These are phyloP conservation scores for Cistogaster globosa DNA, from an alignment of 2,888 invertebrate species.

Conservation along the genomic window DNA sequence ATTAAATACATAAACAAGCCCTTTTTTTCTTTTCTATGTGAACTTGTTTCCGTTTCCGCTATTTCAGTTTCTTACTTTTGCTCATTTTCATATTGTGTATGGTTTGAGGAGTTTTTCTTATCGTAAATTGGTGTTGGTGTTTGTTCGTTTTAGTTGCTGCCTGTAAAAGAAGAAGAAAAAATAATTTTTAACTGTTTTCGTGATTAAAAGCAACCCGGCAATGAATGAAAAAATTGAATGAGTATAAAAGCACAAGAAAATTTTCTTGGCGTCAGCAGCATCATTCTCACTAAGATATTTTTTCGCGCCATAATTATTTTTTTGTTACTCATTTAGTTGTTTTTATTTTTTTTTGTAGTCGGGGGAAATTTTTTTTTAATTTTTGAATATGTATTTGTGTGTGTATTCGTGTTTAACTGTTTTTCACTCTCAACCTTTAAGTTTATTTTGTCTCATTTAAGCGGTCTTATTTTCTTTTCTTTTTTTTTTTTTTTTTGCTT, in stretches of 20 bases:
- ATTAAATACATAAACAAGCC: constrained; percentile 44
- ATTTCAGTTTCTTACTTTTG: constrained; percentile 26
- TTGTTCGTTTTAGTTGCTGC: constrained; percentile 5
- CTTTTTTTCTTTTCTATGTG: constrained; percentile 47
- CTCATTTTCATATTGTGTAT: constrained; percentile 41
- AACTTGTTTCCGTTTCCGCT: constrained; percentile 71
- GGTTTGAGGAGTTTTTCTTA: constrained; percentile 57
- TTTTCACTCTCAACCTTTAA: constrained; percentile 46
- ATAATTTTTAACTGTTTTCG: constrained; percentile 65
- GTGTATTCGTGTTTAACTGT: constrained; percentile 31
- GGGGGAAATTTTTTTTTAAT: constrained; percentile 43
- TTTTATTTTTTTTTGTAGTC: constrained; percentile 25
- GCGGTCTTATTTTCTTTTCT: constrained; percentile 12
- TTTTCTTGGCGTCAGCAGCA: constrained; percentile 23
- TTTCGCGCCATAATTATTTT: constrained; percentile 63
- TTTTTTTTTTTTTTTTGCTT: too few relatives aligned
- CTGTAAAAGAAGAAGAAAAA: not conserved
- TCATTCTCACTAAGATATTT: constrained; percentile 45
- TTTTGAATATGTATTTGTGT: constrained; percentile 14
- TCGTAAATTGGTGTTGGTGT: constrained; percentile 42
- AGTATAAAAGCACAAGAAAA: constrained; percentile 24
- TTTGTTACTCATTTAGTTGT: constrained; percentile 54
- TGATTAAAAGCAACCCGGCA: constrained; percentile 69
- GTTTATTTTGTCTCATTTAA: constrained; percentile 64
- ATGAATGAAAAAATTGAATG: constrained; percentile 56